phyloP scores from a whole-genome alignment of 30 jellyfish, hydroid and myxozoan genomes.

The Clytia hemisphaerica region DNA sequence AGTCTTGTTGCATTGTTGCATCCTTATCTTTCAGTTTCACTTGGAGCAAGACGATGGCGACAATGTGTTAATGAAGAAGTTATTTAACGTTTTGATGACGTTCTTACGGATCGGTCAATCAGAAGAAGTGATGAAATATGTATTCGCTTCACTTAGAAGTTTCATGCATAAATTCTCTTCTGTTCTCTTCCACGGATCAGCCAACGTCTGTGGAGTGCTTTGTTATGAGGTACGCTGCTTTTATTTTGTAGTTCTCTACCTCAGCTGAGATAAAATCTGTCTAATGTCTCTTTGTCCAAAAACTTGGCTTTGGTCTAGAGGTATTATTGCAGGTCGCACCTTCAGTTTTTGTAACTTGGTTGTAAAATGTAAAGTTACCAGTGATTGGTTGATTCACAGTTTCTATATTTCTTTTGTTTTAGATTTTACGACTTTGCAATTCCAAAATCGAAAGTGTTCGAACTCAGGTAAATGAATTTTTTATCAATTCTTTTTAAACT shows the following conservation, averaged over 20 bases:
- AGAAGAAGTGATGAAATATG: constrained; percentile 66
- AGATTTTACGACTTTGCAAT: constrained; percentile 76
- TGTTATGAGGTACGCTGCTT: constrained; percentile 80
- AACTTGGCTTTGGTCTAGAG: too few species aligned
- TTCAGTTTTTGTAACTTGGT: too few species aligned
- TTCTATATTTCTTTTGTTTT: neutral
- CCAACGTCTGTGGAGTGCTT: constrained; percentile 87
- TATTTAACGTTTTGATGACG: constrained; percentile 85
- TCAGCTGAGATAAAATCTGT: too few species aligned
- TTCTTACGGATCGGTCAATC: constrained; percentile 81
- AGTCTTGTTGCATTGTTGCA: neutral
- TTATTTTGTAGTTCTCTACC: neutral
- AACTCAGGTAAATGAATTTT: constrained; percentile 56
- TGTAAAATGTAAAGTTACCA: neutral
- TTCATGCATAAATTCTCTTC: constrained; percentile 89
- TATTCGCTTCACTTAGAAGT: constrained; percentile 85
- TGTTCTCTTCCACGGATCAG: constrained; percentile 82
- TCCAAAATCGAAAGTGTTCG: constrained; percentile 81
- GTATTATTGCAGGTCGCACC: too few species aligned
- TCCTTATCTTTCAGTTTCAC: constrained; percentile 51
- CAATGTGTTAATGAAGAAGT: constrained; percentile 80
- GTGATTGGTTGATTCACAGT: neutral
- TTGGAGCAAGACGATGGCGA: constrained; percentile 96
- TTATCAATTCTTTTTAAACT: too few species aligned
- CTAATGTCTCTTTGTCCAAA: too few species aligned